Base-by-base conservation (phyloP, 1,140 invertebrate genomes). In the Formica exsecta region DNA sequence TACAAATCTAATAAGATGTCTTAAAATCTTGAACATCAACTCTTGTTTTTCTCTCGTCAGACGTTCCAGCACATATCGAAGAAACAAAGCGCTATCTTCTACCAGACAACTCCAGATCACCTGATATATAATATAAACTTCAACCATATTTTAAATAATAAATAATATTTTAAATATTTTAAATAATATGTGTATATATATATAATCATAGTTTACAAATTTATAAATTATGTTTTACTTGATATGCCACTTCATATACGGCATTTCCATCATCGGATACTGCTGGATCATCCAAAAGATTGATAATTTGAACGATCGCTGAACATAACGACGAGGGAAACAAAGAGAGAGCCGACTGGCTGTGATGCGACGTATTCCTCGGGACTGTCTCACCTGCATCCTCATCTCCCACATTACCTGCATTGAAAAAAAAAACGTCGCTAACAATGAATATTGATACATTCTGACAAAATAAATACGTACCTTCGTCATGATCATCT, bases 101-200 rank as follows among this genome's bases (percentile, higher is more conserved):
- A 99, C 99, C 51, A 99, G 95, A 95, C 99, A 99, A 87, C 97
- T 97, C 99, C 99, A 99, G 76, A 99, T 99, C 0, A 99, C 98
- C 98, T 98, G 91, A 92, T 36, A 86, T 32, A 44, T 7, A 61
- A 77, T 16, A 59, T 19, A 61, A 38, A 61, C 48, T 61, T 51
- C 1, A 51, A 51, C 5, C n/a, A 80, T 16, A 61, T 86, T 51
- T 68, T 51, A 57, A 79, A 38, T 44, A 7, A 22, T 6, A 29
- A 48, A 2, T 57, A 29, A 29, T 29, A 29, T 29, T 29, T 29
- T 29, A 29, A 29, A 29, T 29, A 29, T 13, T 13, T 11, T 44
- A 11, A 11, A 11, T 9, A 16, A 9, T 54, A 38, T 32, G 3
- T 22, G 8, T 29, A 29, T 29, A 29, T 29, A 29, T 29, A 29